A percentile compares a stretch with the other conserved stretches of the same genome.
phyloP scores from a whole-genome alignment of 1,140 invertebrate genomes.

The Procambarus clarkii region DNA sequence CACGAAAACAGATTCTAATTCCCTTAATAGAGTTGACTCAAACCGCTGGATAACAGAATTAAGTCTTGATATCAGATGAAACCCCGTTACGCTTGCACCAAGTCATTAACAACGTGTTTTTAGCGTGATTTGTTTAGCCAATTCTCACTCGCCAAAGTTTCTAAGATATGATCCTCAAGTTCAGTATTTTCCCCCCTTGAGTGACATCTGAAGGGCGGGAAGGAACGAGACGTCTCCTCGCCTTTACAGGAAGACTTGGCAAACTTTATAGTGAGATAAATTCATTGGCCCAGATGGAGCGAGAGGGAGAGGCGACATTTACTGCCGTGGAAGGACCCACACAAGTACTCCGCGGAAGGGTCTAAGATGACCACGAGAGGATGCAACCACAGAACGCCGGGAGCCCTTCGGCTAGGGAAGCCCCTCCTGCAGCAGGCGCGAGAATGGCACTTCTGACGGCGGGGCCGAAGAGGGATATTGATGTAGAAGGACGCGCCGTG shows the following conservation, averaged over 20 bases:
- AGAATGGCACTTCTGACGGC: neutral
- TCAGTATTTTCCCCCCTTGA: conserved; percentile 39
- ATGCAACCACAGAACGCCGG: neutral
- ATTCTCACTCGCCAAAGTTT: neutral
- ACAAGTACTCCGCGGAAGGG: conserved; percentile 53
- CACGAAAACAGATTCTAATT: conserved; percentile 61
- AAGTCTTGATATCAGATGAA: neutral
- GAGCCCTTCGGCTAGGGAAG: neutral
- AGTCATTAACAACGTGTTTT: neutral
- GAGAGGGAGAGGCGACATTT: conserved; percentile 62
- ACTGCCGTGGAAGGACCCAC: conserved; percentile 57
- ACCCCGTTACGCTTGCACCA: neutral
- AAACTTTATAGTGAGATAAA: conserved; percentile 69
- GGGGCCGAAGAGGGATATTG: neutral
- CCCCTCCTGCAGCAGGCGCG: neutral
- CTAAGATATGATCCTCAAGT: neutral
- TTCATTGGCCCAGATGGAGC: conserved; percentile 65
- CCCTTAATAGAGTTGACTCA: conserved; percentile 25
- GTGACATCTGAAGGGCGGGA: conserved; percentile 63
- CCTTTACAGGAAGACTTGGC: conserved; percentile 60
- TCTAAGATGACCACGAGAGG: conserved; percentile 38
- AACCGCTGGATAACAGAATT: conserved; percentile 22
- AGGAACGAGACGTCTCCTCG: conserved; percentile 40
- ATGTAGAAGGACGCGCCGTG: neutral
- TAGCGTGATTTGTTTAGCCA: neutral